Base-by-base conservation (phyloP, 2,888 invertebrate genomes). In the Platycheirus albimanus region DNA sequence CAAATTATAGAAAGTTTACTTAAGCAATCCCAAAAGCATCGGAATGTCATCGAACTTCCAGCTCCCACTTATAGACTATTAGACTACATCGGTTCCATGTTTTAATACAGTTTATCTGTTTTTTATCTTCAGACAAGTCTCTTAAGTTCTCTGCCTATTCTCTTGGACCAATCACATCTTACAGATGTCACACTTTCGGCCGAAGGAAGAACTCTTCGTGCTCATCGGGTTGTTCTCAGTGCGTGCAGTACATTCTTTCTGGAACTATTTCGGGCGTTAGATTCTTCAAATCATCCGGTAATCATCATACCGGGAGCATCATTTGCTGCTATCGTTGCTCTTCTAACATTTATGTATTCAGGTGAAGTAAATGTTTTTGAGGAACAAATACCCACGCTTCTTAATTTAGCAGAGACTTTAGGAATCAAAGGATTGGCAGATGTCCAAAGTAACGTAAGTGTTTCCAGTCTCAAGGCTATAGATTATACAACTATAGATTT, bases 161-260 rank as follows among this genome's bases (percentile, higher is more conserved):
- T 96, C 88, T 92, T 96, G 86, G 95, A 95, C 87, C 94, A 95
- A 70, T 96, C 96, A 86, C 94, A 96, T 89, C 92, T 97, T 87
- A 95, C 96, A 69, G 97, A 97, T 90, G 96, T 97, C 56, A 97
- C 97, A 10, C 92, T 97, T 52, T 96, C 96, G 85, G 97, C 97
- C 4, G 96, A 95, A 86, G 96, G 96, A 19, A 94, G 95, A 80
- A 94, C 95, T n/a, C 92, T 97, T 85, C 94, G 94, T 87, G 97
- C 97, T 1, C 97, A 97, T 91, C 94, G 94, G 87, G 94, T 97
- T 63, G 95, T 97, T 61, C 92, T 97, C 71, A 97, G 97, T 24
- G 96, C 97, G 85, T 97, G 97, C 91, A 97, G 97, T 91, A 95
- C 95, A 86, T 97, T 97, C 91, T 97, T 97, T 90, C 94, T 96